Conservation (phyloP, 2,113 vertebrate species). For the Opisthocomus hoazin region DNA sequence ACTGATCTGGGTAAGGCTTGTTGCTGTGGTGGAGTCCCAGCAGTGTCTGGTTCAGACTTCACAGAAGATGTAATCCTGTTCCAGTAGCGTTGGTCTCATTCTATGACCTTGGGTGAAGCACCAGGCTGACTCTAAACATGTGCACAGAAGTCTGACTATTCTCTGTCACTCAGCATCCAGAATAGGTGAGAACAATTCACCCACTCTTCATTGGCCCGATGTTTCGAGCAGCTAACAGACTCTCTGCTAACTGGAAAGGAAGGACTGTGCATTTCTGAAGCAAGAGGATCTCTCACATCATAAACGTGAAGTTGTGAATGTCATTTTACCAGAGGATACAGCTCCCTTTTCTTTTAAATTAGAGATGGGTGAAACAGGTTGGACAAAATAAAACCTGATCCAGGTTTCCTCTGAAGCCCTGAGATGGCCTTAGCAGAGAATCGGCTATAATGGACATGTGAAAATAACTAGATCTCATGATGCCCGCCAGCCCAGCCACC, state of each 20-base stretch:
- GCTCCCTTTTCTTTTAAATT: background rate
- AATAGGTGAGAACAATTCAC: background rate
- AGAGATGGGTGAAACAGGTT: background rate
- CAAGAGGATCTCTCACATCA: conserved; percentile 3
- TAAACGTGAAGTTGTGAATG: background rate
- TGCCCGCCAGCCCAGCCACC: background rate
- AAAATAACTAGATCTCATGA: conserved; percentile 13
- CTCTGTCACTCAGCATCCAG: background rate
- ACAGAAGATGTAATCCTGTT: background rate
- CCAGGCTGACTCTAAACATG: background rate
- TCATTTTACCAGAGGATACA: background rate
- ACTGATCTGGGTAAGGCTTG: background rate
- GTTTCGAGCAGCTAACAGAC: background rate
- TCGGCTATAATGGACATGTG: background rate
- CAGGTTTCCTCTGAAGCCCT: background rate
- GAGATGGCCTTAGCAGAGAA: conserved; percentile 14
- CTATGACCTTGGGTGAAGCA: background rate
- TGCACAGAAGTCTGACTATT: background rate
- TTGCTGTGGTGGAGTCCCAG: background rate
- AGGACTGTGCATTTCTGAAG: background rate
- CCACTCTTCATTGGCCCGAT: background rate
- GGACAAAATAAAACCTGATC: background rate
- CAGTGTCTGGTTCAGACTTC: background rate
- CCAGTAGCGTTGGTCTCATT: background rate
- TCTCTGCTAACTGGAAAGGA: background rate